These are phyloP conservation scores for Steinernema scapterisci DNA, from an alignment of 2,888 invertebrate species.

Conservation along the genomic window DNA sequence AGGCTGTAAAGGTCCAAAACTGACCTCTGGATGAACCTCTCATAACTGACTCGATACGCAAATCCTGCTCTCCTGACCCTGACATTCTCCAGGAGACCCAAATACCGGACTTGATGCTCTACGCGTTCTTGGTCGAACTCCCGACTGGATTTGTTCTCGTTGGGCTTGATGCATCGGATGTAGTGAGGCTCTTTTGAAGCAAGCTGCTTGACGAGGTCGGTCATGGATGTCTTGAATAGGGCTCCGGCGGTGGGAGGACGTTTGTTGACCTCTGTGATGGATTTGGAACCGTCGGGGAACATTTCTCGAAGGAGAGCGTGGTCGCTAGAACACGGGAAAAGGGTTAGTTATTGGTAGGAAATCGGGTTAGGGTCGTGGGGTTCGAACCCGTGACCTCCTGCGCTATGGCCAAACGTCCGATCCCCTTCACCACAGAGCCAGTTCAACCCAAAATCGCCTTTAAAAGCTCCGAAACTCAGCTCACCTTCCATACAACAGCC, in stretches of 20 bases:
- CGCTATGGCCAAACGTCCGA: no score
- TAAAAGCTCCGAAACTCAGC: no score
- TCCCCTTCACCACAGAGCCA: no score
- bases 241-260: constrained; percentile 91
- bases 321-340: constrained; percentile 72
- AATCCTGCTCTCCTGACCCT: constrained; percentile 93
- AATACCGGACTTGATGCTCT: constrained; percentile 75
- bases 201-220: constrained; percentile 83
- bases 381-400: background rate
- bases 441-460: no score
- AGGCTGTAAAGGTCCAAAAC: background rate
- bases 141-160: constrained; percentile 85
- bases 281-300: constrained; percentile 95
- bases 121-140: constrained; percentile 83
- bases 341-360: background rate
- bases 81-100: constrained; percentile 92
- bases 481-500: constrained; percentile 80
- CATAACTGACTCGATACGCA: constrained; percentile 91
- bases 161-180: constrained; percentile 95
- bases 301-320: constrained; percentile 80
- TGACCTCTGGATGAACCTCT: constrained; percentile 85
- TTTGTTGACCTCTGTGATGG: constrained; percentile 89
- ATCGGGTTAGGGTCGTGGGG: background rate
- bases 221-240: constrained; percentile 91
- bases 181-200: constrained; percentile 80